Percentiles rank a stretch among this genome's conserved stretches.
These are phyloP conservation scores for Drosophila mimica DNA, from an alignment of 2,888 invertebrate genomes.

Conservation along the genomic window DNA sequence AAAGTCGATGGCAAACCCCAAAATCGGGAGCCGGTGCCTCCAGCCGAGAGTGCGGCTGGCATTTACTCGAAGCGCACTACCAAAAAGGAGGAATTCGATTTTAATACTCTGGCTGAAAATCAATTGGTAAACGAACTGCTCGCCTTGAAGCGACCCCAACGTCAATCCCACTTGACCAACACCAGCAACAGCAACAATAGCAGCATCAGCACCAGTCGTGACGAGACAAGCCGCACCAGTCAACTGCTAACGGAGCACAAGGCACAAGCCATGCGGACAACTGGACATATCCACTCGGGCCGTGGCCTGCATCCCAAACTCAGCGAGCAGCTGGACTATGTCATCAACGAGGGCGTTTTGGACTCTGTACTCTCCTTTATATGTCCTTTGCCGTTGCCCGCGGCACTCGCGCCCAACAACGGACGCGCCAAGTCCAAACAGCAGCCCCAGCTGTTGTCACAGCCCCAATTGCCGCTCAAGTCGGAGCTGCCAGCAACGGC, in stretches of 20 bases:
- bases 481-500: slow-evolving; percentile 6
- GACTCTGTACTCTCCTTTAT: slow-evolving; percentile 93
- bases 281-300: slow-evolving; percentile 39
- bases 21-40: slow-evolving; percentile 62
- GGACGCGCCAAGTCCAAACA: slow-evolving; percentile 39
- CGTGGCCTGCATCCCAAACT: slow-evolving; percentile 81
- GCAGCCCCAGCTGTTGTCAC: slow-evolving; percentile 23
- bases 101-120: slow-evolving; percentile 82
- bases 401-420: slow-evolving; percentile 29
- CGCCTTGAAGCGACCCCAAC: slow-evolving; percentile 43
- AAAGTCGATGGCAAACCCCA: slow-evolving; percentile 65
- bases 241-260: slow-evolving; percentile 38
- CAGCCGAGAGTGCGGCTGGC: slow-evolving; percentile 48
- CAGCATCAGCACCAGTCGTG: slow-evolving; percentile 30
- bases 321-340: slow-evolving; percentile 85
- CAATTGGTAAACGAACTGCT: slow-evolving; percentile 82
- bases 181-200: slow-evolving; percentile 31
- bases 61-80: slow-evolving; percentile 49
- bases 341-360: slow-evolving; percentile 92
- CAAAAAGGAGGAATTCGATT: slow-evolving; percentile 76
- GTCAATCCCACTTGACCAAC: slow-evolving; percentile 8
- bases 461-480: slow-evolving; percentile 24
- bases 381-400: slow-evolving; percentile 83
- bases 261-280: slow-evolving; percentile 28
- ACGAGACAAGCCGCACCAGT: slow-evolving; percentile 34